Evolutionary conservation across 2,113 vertebrate species (phyloP).

Genomic region (Neodontobutis hainanensis): DNA sequence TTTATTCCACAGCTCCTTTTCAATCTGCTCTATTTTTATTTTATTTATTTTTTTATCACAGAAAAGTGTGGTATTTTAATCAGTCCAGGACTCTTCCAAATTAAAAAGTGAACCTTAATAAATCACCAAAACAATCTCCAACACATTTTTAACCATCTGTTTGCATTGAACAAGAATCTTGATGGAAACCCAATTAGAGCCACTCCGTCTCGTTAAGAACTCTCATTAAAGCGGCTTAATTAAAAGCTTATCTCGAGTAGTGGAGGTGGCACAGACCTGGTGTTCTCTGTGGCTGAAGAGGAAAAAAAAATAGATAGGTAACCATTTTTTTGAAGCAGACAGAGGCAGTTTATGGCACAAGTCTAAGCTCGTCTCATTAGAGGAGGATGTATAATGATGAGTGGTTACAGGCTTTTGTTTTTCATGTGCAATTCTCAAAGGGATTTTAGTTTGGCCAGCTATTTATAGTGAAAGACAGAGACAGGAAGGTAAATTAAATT

Average conservation of each 20-base stretch:
- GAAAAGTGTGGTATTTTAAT: conserved; percentile 21
- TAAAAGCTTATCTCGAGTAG: conserved; percentile 54
- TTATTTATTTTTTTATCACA: conserved; percentile 10
- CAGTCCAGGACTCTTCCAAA: not conserved
- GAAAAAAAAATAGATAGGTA: conserved; percentile 22
- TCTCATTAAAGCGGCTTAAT: conserved; percentile 63
- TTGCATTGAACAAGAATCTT: conserved; percentile 11
- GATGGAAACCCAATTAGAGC: conserved; percentile 40
- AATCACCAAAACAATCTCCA: too few relatives aligned
- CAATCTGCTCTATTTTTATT: conserved; percentile 6
- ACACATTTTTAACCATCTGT: conserved; percentile 7
- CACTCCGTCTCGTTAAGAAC: conserved; percentile 46
- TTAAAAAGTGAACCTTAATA: too few relatives aligned
- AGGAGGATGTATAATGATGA: conserved; percentile 19
- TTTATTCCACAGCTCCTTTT: not conserved
- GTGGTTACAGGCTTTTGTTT: conserved; percentile 14
- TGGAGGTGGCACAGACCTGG: conserved; percentile 30
- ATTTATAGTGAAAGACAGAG: too few relatives aligned
- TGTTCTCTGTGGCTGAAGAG: conserved; percentile 7
- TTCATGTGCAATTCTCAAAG: conserved; percentile 9
- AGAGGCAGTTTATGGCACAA: conserved; percentile 1
- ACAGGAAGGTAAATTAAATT: too few relatives aligned
- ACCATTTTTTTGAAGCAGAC: conserved; percentile 20
- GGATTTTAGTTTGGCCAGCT: not conserved
- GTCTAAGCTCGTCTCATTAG: conserved; percentile 30